These are phyloP conservation scores for Lissocephala sabroskyi DNA, from an alignment of 2,888 invertebrate genomes.

Conservation along the genomic window DNA sequence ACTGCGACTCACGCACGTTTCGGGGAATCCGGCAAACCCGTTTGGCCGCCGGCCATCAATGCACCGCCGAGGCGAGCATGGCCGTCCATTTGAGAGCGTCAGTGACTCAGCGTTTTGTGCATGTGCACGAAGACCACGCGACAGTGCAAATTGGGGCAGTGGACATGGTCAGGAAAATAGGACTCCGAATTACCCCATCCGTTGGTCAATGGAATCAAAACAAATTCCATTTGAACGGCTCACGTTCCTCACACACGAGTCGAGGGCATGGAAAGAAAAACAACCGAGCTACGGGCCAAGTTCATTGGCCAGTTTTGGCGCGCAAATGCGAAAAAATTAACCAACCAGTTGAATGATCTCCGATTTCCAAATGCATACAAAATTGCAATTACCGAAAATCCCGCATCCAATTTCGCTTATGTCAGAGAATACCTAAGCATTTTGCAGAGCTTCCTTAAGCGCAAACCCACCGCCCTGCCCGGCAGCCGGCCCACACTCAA, in stretches of 20 bases:
- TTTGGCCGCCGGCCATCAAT: conserved; percentile 27
- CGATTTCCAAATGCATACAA: not conserved
- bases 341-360: not conserved
- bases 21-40: conserved; percentile 47
- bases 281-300: conserved; percentile 14
- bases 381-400: too few relatives aligned
- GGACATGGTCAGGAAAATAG: too few relatives aligned
- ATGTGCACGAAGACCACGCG: too few relatives aligned
- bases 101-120: too few relatives aligned
- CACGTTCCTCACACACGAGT: too few relatives aligned
- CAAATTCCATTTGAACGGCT: too few relatives aligned
- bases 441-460: conserved; percentile 23
- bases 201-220: too few relatives aligned
- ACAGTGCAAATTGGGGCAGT: not conserved
- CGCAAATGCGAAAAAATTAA: conserved; percentile 24
- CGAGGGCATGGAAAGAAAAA: conserved; percentile 3
- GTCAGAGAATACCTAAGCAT: not conserved
- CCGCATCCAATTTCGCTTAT: too few relatives aligned
- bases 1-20: conserved; percentile 24
- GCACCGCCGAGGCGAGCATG: too few relatives aligned
- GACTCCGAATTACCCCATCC: too few relatives aligned
- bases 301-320: conserved; percentile 56
- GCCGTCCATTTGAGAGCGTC: too few relatives aligned
- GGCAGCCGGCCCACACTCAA: not conserved
- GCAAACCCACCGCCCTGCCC: too few relatives aligned